Percentiles rank a stretch among this genome's conserved stretches.
phyloP scores from a whole-genome alignment of 2,888 invertebrate genomes.

The Pristionchus entomophagus region DNA sequence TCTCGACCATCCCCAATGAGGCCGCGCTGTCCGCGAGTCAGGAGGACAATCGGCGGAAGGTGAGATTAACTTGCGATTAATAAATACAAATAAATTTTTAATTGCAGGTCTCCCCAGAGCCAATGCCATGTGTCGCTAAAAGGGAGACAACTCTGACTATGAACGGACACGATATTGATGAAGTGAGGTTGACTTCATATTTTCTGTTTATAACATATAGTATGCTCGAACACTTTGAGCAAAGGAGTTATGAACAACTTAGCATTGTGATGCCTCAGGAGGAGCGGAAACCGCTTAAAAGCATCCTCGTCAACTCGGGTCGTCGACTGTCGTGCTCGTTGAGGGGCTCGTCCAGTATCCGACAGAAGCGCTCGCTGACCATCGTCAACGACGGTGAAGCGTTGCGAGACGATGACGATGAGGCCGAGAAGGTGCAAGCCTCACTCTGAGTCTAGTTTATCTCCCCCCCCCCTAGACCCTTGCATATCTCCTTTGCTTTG shows the following conservation, averaged over 20 bases:
- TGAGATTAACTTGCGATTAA: neutral
- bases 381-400: constrained; percentile 15
- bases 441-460: neutral
- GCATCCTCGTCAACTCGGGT: constrained; percentile 34
- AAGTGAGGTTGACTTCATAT: too few relatives aligned
- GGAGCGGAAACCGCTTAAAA: constrained; percentile 39
- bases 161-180: neutral
- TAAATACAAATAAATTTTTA: neutral
- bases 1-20: constrained; percentile 43
- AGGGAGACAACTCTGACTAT: too few relatives aligned
- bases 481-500: neutral
- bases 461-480: too few relatives aligned
- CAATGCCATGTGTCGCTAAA: neutral
- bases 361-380: constrained; percentile 32
- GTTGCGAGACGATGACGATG: neutral
- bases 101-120: neutral
- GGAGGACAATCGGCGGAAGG: constrained; percentile 32
- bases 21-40: constrained; percentile 19
- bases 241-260: too few relatives aligned
- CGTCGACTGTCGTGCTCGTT: neutral
- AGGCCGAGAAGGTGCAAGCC: neutral
- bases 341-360: neutral
- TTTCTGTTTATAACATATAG: too few relatives aligned
- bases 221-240: too few relatives aligned
- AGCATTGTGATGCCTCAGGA: constrained; percentile 8